These are phyloP conservation scores for Tiliqua scincoides DNA, from an alignment of 2,113 vertebrate genomes.

Conservation along the genomic window DNA sequence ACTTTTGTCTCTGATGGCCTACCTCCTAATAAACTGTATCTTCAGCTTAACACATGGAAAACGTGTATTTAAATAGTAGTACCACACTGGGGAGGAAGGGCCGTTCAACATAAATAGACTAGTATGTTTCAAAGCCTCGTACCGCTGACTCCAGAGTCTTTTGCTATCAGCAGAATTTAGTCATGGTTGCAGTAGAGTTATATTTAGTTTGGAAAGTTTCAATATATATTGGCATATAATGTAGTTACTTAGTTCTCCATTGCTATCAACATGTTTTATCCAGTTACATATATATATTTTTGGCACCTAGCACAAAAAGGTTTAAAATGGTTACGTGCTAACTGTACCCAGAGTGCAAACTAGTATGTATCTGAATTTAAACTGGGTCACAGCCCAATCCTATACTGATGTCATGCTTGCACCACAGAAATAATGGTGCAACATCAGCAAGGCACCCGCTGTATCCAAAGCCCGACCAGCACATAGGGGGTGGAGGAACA, in stretches of 20 bases:
- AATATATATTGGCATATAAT: neutral
- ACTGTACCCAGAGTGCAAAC: neutral
- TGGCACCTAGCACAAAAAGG: neutral
- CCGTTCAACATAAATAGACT: neutral
- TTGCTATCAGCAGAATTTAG: neutral
- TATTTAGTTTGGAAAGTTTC: neutral
- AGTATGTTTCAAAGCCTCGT: conserved; percentile 10
- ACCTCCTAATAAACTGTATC: conserved; percentile 21
- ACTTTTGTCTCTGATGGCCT: conserved; percentile 10
- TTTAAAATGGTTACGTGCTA: neutral
- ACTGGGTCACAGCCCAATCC: no score
- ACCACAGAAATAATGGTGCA: no score
- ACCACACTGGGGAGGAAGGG: neutral
- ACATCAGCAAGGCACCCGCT: neutral
- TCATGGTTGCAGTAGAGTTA: neutral
- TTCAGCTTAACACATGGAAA: neutral
- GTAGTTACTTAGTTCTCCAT: neutral
- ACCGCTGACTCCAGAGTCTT: neutral
- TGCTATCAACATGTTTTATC: neutral
- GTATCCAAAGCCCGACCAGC: no score
- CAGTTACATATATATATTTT: neutral
- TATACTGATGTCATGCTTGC: no score
- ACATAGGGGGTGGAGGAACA: no score
- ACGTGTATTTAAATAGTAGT: neutral
- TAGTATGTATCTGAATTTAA: neutral